phyloP scores from a whole-genome alignment of 2,888 invertebrate species.

The Lithophane semibrunnea region DNA sequence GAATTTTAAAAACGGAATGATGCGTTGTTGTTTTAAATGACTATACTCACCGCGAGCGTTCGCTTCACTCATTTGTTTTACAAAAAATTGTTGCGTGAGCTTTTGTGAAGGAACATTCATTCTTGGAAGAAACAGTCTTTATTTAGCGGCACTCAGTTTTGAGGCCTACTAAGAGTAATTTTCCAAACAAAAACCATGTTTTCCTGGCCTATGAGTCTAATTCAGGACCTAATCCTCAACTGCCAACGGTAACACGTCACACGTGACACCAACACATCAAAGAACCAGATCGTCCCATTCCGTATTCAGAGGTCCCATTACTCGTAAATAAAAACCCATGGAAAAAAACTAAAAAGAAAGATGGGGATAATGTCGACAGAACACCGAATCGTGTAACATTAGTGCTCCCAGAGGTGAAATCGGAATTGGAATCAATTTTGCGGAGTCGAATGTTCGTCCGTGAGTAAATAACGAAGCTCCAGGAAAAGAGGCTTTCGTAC shows the following conservation, averaged over 20 bases:
- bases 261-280: slow-evolving; percentile 22
- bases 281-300: slow-evolving; percentile 6
- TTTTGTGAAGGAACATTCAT: neutral
- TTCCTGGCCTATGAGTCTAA: neutral
- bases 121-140: neutral
- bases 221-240: neutral
- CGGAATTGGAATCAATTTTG: slow-evolving; percentile 64
- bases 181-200: neutral
- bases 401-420: slow-evolving; percentile 64
- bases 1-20: neutral
- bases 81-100: neutral
- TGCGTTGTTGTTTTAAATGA: neutral
- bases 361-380: slow-evolving; percentile 49
- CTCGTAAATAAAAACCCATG: slow-evolving; percentile 45
- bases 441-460: slow-evolving; percentile 52
- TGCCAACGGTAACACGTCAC: neutral
- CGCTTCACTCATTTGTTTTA: neutral
- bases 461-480: slow-evolving; percentile 51
- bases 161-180: neutral
- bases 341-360: slow-evolving; percentile 39
- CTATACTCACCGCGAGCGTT: neutral
- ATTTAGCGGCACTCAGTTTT: neutral
- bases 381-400: slow-evolving; percentile 49
- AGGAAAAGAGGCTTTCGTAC: slow-evolving; percentile 14
- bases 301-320: slow-evolving; percentile 34